Evolutionary conservation across 2,888 invertebrate genomes (phyloP).

Genomic region (Abrostola tripartita): DNA sequence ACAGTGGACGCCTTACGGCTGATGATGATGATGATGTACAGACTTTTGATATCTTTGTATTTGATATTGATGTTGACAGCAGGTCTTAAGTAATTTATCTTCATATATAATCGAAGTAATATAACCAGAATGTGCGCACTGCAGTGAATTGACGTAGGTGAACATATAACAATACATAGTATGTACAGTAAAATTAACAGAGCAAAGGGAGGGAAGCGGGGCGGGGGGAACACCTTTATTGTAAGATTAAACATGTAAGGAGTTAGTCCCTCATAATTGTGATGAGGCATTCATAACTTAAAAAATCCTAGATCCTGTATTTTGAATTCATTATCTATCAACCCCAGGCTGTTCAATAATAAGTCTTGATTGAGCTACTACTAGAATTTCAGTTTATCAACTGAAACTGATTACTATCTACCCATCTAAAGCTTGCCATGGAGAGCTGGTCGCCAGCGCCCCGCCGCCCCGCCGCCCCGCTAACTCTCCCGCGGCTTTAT

Average conservation of each 20-base stretch:
- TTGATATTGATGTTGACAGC: slow-evolving; percentile 7
- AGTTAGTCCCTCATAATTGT: too few species aligned
- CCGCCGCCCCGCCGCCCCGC: too few species aligned
- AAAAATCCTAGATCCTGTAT: too few species aligned
- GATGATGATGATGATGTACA: too few species aligned
- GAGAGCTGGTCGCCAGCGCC: not conserved
- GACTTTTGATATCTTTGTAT: slow-evolving; percentile 11
- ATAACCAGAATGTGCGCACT: slow-evolving; percentile 56
- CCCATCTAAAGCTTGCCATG: not conserved
- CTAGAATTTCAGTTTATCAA: too few species aligned
- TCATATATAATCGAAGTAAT: slow-evolving; percentile 2
- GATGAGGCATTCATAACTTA: too few species aligned
- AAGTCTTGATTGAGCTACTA: too few species aligned
- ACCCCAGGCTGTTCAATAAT: too few species aligned
- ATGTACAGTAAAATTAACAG: not conserved
- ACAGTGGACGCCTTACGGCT: too few species aligned
- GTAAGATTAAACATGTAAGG: not conserved
- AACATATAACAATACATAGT: not conserved
- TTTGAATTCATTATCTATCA: too few species aligned
- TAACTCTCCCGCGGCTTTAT: too few species aligned
- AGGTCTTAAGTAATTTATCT: not conserved
- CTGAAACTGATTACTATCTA: too few species aligned
- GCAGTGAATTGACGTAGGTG: slow-evolving; percentile 68
- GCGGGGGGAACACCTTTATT: not conserved
- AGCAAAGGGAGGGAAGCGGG: not conserved